These are phyloP conservation scores for Artemia sp. DNA, from an alignment of 2,888 invertebrate genomes.

Conservation along the genomic window DNA sequence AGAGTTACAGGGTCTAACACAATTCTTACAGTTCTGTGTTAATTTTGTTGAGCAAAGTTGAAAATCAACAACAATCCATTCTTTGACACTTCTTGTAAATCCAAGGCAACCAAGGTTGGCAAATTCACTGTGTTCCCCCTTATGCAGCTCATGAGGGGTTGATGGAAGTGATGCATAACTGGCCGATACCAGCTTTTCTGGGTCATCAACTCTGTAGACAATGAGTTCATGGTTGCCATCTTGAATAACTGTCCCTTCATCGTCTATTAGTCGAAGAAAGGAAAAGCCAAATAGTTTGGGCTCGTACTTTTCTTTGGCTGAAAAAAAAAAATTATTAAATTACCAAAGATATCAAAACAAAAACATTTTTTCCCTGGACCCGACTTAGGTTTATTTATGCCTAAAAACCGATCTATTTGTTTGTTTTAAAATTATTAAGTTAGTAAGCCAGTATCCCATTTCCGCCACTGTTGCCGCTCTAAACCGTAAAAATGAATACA, in stretches of 20 bases:
- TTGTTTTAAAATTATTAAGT: too few relatives aligned
- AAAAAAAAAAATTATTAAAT: constrained; percentile 27
- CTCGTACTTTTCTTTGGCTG: constrained; percentile 72
- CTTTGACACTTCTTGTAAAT: constrained; percentile 65
- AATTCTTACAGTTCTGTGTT: constrained; percentile 63
- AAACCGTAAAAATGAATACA: too few relatives aligned
- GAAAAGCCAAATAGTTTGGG: constrained; percentile 80
- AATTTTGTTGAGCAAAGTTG: constrained; percentile 86
- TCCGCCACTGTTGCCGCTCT: too few relatives aligned
- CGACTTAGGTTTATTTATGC: background rate
- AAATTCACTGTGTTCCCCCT: constrained; percentile 33
- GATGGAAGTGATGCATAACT: constrained; percentile 37
- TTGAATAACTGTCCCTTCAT: constrained; percentile 68
- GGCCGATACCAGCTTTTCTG: constrained; percentile 42
- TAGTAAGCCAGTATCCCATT: too few relatives aligned
- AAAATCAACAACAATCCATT: constrained; percentile 61
- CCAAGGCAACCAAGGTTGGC: constrained; percentile 28
- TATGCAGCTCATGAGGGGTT: constrained; percentile 34
- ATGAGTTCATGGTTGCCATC: constrained; percentile 77
- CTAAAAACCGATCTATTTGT: too few relatives aligned
- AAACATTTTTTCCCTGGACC: background rate
- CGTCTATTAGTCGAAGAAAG: constrained; percentile 74
- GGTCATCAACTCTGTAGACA: constrained; percentile 82
- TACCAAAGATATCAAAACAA: background rate
- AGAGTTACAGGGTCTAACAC: background rate